These are phyloP conservation scores for Fistularia commersonii DNA, from an alignment of 2,797 vertebrate species.

Conservation along the genomic window DNA sequence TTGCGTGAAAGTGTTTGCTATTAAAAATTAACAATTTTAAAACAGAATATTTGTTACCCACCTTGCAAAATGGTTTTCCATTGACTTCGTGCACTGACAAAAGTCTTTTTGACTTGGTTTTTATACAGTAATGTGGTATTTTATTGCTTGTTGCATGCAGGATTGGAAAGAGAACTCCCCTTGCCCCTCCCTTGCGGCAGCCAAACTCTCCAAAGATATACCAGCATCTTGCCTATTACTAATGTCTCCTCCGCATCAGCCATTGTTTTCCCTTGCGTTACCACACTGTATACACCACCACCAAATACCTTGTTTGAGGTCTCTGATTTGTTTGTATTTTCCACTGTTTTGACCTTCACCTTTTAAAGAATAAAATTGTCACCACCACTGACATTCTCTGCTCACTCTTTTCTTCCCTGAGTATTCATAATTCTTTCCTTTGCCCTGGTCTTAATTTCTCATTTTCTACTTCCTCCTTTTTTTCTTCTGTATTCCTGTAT, in stretches of 20 bases:
- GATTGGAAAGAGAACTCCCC: constrained; percentile 86
- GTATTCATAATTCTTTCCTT: constrained; percentile 10
- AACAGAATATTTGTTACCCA: too few species aligned
- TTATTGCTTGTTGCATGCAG: constrained; percentile 97
- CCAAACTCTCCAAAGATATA: constrained; percentile 85
- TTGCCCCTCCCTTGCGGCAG: constrained; percentile 82
- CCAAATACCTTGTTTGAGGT: too few species aligned
- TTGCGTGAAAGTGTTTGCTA: constrained; percentile 3
- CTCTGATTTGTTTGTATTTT: not conserved
- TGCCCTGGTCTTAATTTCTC: constrained; percentile 47
- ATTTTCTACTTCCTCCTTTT: constrained; percentile 63
- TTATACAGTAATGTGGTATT: constrained; percentile 86
- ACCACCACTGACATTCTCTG: constrained; percentile 5
- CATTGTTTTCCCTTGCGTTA: constrained; percentile 36
- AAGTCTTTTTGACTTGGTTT: constrained; percentile 68
- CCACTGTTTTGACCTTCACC: constrained; percentile 1
- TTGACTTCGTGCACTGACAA: constrained; percentile 72
- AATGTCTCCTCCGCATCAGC: constrained; percentile 67
- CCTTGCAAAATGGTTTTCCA: constrained; percentile 41
- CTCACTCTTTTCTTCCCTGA: constrained; percentile 14
- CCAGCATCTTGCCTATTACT: constrained; percentile 84
- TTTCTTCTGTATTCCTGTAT: constrained; percentile 75
- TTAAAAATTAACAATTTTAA: constrained; percentile 2
- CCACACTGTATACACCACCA: constrained; percentile 16
- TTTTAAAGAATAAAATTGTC: constrained; percentile 3